These are phyloP conservation scores for Aphelinus certus DNA, from an alignment of 1,140 invertebrate species.

Conservation along the genomic window DNA sequence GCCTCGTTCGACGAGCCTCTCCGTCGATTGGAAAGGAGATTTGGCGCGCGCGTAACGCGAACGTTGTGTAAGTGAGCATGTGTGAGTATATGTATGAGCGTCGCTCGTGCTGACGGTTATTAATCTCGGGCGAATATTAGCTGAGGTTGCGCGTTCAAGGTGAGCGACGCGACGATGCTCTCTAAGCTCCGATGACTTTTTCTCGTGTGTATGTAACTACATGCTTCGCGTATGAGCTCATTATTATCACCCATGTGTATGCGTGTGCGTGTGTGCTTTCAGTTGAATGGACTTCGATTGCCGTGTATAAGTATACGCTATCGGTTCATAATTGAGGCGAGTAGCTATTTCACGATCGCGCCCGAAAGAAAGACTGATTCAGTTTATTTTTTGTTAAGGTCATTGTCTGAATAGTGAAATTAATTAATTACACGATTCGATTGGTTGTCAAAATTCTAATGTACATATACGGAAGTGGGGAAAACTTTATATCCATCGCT, in stretches of 20 bases:
- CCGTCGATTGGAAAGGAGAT: neutral
- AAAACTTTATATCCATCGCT: too few species aligned
- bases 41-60: neutral
- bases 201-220: neutral
- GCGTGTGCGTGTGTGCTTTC: neutral
- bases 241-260: neutral
- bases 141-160: constrained; percentile 4
- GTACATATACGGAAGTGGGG: too few species aligned
- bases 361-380: too few species aligned
- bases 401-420: too few species aligned
- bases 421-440: too few species aligned
- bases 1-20: neutral
- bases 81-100: neutral
- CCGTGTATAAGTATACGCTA: too few species aligned
- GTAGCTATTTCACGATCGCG: too few species aligned
- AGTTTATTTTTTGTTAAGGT: too few species aligned
- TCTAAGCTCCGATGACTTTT: neutral
- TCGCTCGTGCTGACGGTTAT: neutral
- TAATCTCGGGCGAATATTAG: neutral
- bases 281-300: too few species aligned
- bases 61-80: neutral
- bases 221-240: neutral
- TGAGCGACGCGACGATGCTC: neutral
- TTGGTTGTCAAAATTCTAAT: too few species aligned
- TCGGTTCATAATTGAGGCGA: too few species aligned